Percentiles rank a stretch among this genome's conserved stretches.
Evolutionary conservation across 2,797 vertebrate genomes (phyloP).

Genomic region (Phaenicophaeus curvirostris): DNA sequence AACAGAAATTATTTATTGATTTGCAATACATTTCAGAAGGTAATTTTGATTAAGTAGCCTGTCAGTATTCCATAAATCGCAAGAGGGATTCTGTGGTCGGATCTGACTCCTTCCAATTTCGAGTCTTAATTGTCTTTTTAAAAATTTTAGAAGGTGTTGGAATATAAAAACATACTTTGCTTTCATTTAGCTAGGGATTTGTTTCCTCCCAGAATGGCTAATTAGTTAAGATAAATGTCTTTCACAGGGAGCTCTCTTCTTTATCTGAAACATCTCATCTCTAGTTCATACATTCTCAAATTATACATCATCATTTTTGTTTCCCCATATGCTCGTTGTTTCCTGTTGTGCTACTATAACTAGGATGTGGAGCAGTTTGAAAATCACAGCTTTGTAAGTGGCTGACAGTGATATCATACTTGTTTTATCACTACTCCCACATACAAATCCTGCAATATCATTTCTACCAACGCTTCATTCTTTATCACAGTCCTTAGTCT

Average conservation of each 20-base stretch:
- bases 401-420: background rate
- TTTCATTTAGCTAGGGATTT: slow-evolving; percentile 6
- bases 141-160: background rate
- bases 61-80: background rate
- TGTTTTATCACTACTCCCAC: slow-evolving; percentile 18
- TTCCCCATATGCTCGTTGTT: slow-evolving; percentile 38
- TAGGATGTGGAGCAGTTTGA: background rate
- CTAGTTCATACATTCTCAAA: background rate
- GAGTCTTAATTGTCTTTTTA: background rate
- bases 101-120: background rate
- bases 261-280: background rate
- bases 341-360: background rate
- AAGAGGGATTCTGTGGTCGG: background rate
- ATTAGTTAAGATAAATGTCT: slow-evolving; percentile 30
- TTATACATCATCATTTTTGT: background rate
- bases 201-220: background rate
- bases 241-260: background rate
- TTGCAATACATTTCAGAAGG: background rate
- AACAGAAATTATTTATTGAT: background rate
- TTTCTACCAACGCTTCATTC: background rate
- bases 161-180: background rate
- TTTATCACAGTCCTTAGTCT: background rate
- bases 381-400: slow-evolving; percentile 18
- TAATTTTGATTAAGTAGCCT: background rate
- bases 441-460: background rate